Evolutionary conservation across 2,888 invertebrate genomes (phyloP).

Genomic region (Tortrix viridana): DNA sequence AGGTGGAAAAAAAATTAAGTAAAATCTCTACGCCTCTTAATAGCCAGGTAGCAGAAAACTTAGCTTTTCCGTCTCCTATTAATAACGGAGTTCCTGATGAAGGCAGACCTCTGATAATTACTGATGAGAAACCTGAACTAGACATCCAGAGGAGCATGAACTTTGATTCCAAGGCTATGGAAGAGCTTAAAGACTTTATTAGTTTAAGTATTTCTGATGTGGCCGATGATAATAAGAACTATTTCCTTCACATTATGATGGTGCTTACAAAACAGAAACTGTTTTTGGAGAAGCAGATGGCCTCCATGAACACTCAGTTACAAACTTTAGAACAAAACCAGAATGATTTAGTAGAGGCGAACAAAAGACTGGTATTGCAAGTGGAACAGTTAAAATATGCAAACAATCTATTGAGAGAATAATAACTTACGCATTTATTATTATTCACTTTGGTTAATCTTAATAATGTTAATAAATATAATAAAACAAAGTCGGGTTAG

Average conservation of each 20-base stretch:
- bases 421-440: no score
- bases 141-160: constrained; percentile 42
- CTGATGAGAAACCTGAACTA: constrained; percentile 49
- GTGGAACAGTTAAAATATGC: constrained; percentile 71
- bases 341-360: constrained; percentile 75
- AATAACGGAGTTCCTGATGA: constrained; percentile 62
- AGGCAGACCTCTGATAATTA: constrained; percentile 52
- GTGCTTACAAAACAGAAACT: constrained; percentile 77
- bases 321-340: constrained; percentile 66
- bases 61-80: constrained; percentile 63
- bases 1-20: constrained; percentile 67
- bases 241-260: constrained; percentile 78
- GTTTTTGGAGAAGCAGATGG: constrained; percentile 73
- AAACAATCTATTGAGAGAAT: constrained; percentile 32
- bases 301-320: constrained; percentile 64
- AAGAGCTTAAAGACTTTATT: constrained; percentile 75
- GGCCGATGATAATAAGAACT: constrained; percentile 72
- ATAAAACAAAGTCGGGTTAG: no score
- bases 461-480: no score
- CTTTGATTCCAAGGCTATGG: constrained; percentile 56
- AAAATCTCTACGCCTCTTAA: constrained; percentile 75
- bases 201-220: constrained; percentile 68
- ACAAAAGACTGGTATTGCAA: constrained; percentile 76
- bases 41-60: constrained; percentile 58
- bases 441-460: no score